Conservation (phyloP, 2,113 vertebrate species). For the Tor tambroides region DNA sequence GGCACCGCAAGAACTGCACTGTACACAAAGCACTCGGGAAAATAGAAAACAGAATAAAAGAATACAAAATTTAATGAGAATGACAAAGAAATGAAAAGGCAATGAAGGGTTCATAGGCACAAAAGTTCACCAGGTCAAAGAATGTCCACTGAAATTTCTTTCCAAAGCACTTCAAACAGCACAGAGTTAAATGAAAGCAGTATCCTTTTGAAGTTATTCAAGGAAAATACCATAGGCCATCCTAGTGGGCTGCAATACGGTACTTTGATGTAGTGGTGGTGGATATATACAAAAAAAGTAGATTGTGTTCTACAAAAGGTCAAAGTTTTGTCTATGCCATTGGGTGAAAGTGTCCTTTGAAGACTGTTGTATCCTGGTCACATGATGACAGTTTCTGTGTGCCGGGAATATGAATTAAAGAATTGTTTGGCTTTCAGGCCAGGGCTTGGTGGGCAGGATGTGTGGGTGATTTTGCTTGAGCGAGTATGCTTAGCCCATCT, state of each 20-base stretch:
- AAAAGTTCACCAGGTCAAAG: conserved; percentile 73
- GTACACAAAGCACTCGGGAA: conserved; percentile 57
- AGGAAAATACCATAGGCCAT: conserved; percentile 6
- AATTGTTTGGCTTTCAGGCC: conserved; percentile 64
- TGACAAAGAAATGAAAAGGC: conserved; percentile 40
- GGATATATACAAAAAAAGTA: conserved; percentile 40
- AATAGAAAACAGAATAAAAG: background rate
- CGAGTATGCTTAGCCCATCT: conserved; percentile 87
- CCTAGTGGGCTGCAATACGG: background rate
- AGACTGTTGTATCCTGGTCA: conserved; percentile 62
- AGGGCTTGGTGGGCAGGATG: conserved; percentile 69
- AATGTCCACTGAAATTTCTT: conserved; percentile 6
- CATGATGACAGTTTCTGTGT: conserved; percentile 80
- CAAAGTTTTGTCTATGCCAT: conserved; percentile 24
- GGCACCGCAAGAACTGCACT: conserved; percentile 64
- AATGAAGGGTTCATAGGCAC: conserved; percentile 60
- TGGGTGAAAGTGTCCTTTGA: background rate
- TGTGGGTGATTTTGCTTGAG: conserved; percentile 59
- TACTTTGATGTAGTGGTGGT: background rate
- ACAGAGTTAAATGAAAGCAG: background rate
- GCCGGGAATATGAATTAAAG: conserved; percentile 71
- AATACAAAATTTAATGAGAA: conserved; percentile 41
- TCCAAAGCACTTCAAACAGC: background rate
- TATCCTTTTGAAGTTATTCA: conserved; percentile 6
- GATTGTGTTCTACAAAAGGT: conserved; percentile 23